Conservation (phyloP, 2,888 invertebrate genomes). For the Notodonta dromedarius region DNA sequence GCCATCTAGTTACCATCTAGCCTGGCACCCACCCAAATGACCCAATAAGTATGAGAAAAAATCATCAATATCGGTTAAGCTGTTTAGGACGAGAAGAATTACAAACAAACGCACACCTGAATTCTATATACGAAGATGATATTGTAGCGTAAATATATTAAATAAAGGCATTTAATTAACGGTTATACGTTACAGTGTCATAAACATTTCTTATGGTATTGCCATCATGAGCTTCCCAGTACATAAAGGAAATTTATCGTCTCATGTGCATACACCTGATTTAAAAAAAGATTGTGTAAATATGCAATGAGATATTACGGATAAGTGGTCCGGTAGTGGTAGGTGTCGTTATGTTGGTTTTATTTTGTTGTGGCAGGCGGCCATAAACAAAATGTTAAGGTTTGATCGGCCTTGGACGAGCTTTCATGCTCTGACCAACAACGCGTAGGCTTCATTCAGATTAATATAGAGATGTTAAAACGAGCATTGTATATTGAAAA, state of each 20-base stretch:
- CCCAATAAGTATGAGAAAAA: too few relatives aligned
- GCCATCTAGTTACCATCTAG: too few relatives aligned
- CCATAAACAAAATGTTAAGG: constrained; percentile 73
- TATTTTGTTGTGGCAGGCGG: constrained; percentile 54
- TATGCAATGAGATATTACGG: constrained; percentile 20
- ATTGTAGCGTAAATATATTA: background rate
- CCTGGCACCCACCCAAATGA: too few relatives aligned
- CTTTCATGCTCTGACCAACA: constrained; percentile 66
- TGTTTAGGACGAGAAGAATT: too few relatives aligned
- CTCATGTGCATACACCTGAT: background rate
- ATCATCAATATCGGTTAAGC: too few relatives aligned
- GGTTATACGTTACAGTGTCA: background rate
- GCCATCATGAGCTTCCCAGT: background rate
- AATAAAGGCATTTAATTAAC: background rate
- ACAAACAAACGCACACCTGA: too few relatives aligned
- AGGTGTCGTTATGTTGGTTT: constrained; percentile 41
- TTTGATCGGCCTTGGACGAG: constrained; percentile 64
- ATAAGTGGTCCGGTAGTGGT: constrained; percentile 12
- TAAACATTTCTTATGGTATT: constrained; percentile 1
- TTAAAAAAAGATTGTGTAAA: constrained; percentile 9
- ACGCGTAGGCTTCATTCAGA: constrained; percentile 49
- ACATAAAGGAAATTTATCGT: background rate
- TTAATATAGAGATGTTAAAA: constrained; percentile 27
- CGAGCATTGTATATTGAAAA: too few relatives aligned
- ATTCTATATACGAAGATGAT: too few relatives aligned